These are phyloP conservation scores for Eriosoma lanigerum DNA, from an alignment of 1,140 invertebrate genomes.

Conservation along the genomic window DNA sequence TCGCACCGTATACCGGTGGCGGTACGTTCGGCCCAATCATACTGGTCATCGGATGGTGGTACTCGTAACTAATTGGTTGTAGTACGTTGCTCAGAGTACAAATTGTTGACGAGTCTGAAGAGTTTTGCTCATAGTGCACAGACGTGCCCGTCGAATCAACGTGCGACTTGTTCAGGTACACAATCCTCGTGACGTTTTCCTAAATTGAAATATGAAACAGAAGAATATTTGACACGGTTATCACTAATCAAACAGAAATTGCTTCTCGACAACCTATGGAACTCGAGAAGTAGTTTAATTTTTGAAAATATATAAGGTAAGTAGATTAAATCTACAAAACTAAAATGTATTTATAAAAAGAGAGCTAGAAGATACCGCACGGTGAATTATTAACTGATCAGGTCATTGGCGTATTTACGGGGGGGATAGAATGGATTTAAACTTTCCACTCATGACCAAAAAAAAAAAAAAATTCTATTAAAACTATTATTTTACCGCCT, in stretches of 20 bases:
- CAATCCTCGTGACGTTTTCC: conserved; percentile 16
- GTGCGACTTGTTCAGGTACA: conserved; percentile 22
- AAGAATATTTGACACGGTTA: background rate
- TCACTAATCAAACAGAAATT: background rate
- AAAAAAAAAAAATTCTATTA: too few species aligned
- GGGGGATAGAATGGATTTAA: too few species aligned
- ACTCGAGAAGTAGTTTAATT: too few species aligned
- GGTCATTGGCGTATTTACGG: too few species aligned
- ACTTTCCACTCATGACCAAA: too few species aligned
- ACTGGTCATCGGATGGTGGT: background rate
- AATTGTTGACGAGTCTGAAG: conserved; percentile 31
- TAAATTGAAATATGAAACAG: background rate
- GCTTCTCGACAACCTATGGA: background rate
- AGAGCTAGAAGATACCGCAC: too few species aligned
- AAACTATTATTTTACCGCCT: too few species aligned
- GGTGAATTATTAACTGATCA: too few species aligned
- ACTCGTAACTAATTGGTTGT: conserved; percentile 19
- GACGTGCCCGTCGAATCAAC: background rate
- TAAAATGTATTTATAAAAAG: too few species aligned
- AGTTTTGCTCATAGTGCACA: conserved; percentile 22
- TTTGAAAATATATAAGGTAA: too few species aligned
- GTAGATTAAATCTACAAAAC: too few species aligned
- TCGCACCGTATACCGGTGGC: background rate
- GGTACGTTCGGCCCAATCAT: background rate
- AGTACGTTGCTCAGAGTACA: conserved; percentile 39